phyloP scores from a whole-genome alignment of 2,113 vertebrate genomes.

The Caloenas nicobarica region DNA sequence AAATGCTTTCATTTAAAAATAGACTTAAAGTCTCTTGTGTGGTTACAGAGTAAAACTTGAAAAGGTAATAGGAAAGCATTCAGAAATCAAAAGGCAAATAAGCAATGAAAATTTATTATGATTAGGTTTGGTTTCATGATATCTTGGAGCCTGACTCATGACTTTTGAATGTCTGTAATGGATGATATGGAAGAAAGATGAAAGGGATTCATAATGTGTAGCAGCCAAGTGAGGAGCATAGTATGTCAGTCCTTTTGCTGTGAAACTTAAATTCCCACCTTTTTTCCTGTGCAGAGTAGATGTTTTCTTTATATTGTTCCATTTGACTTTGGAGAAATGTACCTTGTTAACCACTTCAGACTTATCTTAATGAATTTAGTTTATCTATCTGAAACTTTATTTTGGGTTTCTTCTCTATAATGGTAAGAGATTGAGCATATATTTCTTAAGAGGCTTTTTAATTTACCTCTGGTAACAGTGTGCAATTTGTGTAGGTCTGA shows the following conservation, averaged over 20 bases:
- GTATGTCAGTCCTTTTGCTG: background rate
- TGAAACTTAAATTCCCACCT: background rate
- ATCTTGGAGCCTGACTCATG: background rate
- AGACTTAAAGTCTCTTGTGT: background rate
- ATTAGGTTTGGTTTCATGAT: background rate
- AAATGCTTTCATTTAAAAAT: conserved; percentile 31
- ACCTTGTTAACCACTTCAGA: background rate
- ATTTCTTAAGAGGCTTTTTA: background rate
- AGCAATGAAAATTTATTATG: background rate
- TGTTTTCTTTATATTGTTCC: background rate
- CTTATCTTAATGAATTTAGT: background rate
- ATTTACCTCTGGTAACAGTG: background rate
- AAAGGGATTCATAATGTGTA: background rate
- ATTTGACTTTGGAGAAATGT: background rate
- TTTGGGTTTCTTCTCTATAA: background rate
- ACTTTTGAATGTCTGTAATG: background rate
- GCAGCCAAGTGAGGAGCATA: background rate
- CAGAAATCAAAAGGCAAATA: conserved; percentile 20
- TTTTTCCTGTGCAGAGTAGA: background rate
- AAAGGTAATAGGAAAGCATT: conserved; percentile 9
- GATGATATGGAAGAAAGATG: background rate
- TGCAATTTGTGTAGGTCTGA: background rate
- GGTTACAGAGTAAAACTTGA: conserved; percentile 11
- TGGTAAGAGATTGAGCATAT: background rate
- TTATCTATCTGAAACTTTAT: background rate